These are phyloP conservation scores for Nasalis larvatus DNA, from an alignment of 2,113 vertebrate genomes.

Conservation along the genomic window DNA sequence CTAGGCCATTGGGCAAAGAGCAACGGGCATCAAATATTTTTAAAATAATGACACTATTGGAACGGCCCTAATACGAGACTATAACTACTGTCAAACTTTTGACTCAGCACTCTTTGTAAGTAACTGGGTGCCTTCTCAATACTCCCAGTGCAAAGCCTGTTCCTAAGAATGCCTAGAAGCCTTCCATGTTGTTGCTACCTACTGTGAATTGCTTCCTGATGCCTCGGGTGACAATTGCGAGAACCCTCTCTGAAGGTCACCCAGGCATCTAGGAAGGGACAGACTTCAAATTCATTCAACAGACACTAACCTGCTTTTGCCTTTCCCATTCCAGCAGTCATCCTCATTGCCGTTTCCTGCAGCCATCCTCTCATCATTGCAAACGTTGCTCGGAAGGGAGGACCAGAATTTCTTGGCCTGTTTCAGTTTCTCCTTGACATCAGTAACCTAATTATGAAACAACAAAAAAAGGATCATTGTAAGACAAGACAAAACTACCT, in stretches of 20 bases:
- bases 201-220: neutral
- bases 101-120: neutral
- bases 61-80: neutral
- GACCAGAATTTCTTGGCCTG: conserved; percentile 99
- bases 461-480: neutral
- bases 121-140: neutral
- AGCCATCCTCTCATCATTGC: conserved; percentile 91
- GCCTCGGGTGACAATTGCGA: neutral
- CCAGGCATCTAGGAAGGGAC: neutral
- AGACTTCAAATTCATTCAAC: fast-evolving
- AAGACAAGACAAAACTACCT: conserved; percentile 35
- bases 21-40: neutral
- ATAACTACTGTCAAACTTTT: neutral
- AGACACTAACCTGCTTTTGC: conserved; percentile 92
- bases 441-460: conserved; percentile 86
- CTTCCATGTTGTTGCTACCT: neutral
- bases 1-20: neutral
- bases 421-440: conserved; percentile 97
- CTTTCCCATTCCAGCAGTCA: conserved; percentile 93
- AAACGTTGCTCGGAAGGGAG: conserved; percentile 93
- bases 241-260: neutral
- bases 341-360: conserved; percentile 86
- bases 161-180: neutral
- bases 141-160: neutral
- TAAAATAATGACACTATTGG: neutral